These are phyloP conservation scores for Catharus ustulatus DNA, from an alignment of 2,797 vertebrate species.

Conservation along the genomic window DNA sequence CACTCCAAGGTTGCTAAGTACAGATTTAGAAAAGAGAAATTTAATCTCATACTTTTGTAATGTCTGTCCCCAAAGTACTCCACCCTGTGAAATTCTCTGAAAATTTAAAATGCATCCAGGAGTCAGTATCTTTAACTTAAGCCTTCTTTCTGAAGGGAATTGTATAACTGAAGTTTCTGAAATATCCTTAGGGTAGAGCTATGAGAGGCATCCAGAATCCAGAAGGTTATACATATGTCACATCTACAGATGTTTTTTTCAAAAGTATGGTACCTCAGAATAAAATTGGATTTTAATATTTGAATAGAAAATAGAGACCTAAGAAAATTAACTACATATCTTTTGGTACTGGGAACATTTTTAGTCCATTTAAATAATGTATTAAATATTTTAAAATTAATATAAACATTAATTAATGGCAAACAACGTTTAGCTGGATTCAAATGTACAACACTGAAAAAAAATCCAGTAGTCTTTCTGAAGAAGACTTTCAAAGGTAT, in stretches of 20 bases:
- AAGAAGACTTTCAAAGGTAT: background rate
- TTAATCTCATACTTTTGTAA: background rate
- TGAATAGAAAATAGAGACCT: background rate
- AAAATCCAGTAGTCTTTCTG: background rate
- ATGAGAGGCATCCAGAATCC: background rate
- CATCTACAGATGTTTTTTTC: background rate
- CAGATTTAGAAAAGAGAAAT: background rate
- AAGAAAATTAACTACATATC: background rate
- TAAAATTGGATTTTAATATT: background rate
- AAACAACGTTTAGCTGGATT: background rate
- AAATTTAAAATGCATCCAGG: slow-evolving; percentile 28
- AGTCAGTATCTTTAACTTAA: slow-evolving; percentile 27
- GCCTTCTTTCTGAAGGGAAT: slow-evolving; percentile 40
- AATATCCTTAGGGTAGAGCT: slow-evolving; percentile 30
- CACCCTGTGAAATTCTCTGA: slow-evolving; percentile 10
- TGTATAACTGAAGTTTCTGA: slow-evolving; percentile 34
- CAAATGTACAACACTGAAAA: background rate
- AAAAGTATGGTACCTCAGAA: background rate
- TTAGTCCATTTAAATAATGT: background rate
- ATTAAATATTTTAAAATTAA: background rate
- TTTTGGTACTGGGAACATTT: background rate
- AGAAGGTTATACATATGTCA: slow-evolving; percentile 5
- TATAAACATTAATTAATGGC: background rate
- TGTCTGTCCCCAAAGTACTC: background rate
- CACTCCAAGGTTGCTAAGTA: background rate